Conservation (phyloP, 1,140 invertebrate genomes). For the Lucilia sericata region DNA sequence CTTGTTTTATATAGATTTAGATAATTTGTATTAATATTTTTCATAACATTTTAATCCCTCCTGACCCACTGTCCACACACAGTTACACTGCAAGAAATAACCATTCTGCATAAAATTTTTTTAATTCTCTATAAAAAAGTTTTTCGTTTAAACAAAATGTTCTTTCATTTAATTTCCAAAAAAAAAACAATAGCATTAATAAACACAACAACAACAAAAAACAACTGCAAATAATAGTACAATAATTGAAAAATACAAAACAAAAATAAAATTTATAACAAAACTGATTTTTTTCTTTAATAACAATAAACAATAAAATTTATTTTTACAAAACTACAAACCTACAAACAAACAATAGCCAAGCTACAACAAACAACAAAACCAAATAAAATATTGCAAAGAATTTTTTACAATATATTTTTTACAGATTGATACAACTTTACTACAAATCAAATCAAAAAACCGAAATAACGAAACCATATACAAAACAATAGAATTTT, state of each 20-base stretch:
- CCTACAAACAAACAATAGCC: constrained; percentile 40
- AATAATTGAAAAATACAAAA: constrained; percentile 41
- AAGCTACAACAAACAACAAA: constrained; percentile 39
- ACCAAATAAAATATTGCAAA: constrained; percentile 20
- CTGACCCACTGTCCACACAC: neutral
- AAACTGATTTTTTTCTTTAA: constrained; percentile 20
- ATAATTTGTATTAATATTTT: too few relatives aligned
- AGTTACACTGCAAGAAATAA: neutral
- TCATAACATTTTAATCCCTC: neutral
- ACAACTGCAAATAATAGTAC: constrained; percentile 42
- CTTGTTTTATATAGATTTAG: too few relatives aligned
- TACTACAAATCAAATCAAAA: constrained; percentile 50
- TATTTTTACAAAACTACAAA: constrained; percentile 33
- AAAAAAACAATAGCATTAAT: constrained; percentile 24
- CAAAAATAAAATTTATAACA: neutral
- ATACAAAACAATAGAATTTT: constrained; percentile 46
- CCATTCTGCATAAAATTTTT: neutral
- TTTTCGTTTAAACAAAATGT: neutral
- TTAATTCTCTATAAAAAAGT: neutral
- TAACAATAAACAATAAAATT: constrained; percentile 9
- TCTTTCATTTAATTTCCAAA: neutral
- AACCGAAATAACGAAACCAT: constrained; percentile 55
- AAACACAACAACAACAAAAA: neutral
- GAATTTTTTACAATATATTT: constrained; percentile 51
- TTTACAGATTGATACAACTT: constrained; percentile 52